These are phyloP conservation scores for Dasysyrphus albostriatus DNA, from an alignment of 2,888 invertebrate genomes.

Conservation along the genomic window DNA sequence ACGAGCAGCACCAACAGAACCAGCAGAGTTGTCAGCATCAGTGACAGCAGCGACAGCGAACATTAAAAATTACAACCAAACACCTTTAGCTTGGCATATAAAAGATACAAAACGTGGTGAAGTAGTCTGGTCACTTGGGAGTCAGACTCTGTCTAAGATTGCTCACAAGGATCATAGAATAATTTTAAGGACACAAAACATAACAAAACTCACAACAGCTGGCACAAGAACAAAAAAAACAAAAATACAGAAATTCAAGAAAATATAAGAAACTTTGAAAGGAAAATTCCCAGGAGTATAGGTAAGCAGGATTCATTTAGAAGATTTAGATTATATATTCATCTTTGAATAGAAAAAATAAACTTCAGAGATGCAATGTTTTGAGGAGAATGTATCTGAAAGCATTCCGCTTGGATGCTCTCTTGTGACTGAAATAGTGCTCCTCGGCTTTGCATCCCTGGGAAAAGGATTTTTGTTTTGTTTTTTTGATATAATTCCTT, in stretches of 20 bases:
- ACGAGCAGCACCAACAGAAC: neutral
- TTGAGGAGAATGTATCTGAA: slow-evolving; percentile 24
- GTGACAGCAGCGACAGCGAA: slow-evolving; percentile 59
- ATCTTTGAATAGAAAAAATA: slow-evolving; percentile 29
- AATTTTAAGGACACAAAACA: slow-evolving; percentile 25
- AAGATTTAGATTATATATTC: slow-evolving; percentile 63
- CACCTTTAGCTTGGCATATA: slow-evolving; percentile 38
- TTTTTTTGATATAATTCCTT: slow-evolving; percentile 21
- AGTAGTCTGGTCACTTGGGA: slow-evolving; percentile 74
- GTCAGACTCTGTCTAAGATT: slow-evolving; percentile 65
- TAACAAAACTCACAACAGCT: neutral
- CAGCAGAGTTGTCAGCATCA: slow-evolving; percentile 15
- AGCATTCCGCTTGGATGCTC: slow-evolving; percentile 51
- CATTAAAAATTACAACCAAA: slow-evolving; percentile 70
- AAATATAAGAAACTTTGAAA: slow-evolving; percentile 9
- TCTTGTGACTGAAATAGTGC: slow-evolving; percentile 45
- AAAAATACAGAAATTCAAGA: neutral
- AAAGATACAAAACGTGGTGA: slow-evolving; percentile 51
- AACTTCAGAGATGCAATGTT: slow-evolving; percentile 38
- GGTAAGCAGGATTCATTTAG: slow-evolving; percentile 70
- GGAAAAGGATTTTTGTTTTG: slow-evolving; percentile 31
- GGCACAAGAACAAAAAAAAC: neutral
- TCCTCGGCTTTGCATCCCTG: slow-evolving; percentile 37
- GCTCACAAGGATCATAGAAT: slow-evolving; percentile 62
- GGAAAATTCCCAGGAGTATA: slow-evolving; percentile 60